A percentile compares a stretch with the other conserved stretches of the same genome.
Conservation (phyloP, 92 coral and sea anemone species). For the Diadumene lineata region DNA sequence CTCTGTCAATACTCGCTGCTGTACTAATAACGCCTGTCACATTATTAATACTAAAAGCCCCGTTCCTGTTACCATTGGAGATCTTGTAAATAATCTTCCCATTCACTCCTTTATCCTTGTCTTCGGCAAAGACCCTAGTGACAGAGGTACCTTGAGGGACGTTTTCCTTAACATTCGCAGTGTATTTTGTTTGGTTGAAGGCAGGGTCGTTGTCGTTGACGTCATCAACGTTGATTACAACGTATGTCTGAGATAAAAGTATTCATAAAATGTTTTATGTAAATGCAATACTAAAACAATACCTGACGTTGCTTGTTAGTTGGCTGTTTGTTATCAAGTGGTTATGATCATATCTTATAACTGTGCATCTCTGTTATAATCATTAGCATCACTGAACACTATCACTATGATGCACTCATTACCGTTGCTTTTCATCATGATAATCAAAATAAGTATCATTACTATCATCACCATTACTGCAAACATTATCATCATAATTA, state of each 20-base stretch:
- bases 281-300: background rate
- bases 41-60: constrained; percentile 37
- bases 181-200: constrained; percentile 72
- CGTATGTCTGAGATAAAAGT: constrained; percentile 30
- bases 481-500: background rate
- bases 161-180: constrained; percentile 58
- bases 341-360: too few relatives aligned
- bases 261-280: background rate
- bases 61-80: constrained; percentile 68
- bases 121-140: constrained; percentile 69
- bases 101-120: constrained; percentile 68
- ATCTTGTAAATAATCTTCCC: constrained; percentile 76
- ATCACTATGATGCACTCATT: background rate
- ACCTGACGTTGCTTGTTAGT: too few relatives aligned
- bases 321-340: too few relatives aligned
- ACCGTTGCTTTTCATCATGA: background rate
- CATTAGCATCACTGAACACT: background rate
- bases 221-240: constrained; percentile 62
- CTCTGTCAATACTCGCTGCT: constrained; percentile 59
- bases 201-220: constrained; percentile 85
- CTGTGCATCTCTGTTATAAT: background rate
- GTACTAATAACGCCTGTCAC: constrained; percentile 54
- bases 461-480: background rate
- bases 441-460: background rate
- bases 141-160: constrained; percentile 50